phyloP scores from a whole-genome alignment of 2,113 vertebrate species.

The Atherinomorus stipes region DNA sequence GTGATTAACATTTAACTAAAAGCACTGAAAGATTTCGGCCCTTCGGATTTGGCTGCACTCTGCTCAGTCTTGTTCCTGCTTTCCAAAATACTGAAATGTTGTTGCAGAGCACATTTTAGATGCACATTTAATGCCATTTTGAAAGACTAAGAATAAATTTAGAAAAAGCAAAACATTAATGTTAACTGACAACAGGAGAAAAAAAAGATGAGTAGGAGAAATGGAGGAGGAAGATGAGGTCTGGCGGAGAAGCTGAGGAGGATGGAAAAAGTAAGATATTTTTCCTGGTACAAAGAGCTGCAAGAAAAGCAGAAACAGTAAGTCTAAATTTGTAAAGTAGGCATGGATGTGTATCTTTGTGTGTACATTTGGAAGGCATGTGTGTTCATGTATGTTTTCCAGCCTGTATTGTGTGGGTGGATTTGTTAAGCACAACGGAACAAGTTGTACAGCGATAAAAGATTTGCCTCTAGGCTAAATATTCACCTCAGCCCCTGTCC shows the following conservation, averaged over 20 bases:
- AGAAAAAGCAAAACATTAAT: not conserved
- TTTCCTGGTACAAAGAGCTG: conserved; percentile 24
- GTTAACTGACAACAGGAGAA: conserved; percentile 14
- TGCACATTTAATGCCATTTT: not conserved
- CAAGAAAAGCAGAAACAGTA: conserved; percentile 25
- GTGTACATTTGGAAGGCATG: conserved; percentile 1
- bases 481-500: conserved; percentile 17
- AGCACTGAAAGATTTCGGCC: not conserved
- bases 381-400: conserved; percentile 21
- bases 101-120: not conserved
- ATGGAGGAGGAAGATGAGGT: conserved; percentile 5
- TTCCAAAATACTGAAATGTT: not conserved
- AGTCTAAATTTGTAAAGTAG: conserved; percentile 37
- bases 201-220: conserved; percentile 7
- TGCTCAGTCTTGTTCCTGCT: not conserved
- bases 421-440: conserved; percentile 41
- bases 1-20: conserved; percentile 20
- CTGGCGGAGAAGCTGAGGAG: not conserved
- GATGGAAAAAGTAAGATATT: conserved; percentile 19
- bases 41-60: not conserved
- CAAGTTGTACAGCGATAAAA: conserved; percentile 52
- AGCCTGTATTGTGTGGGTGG: conserved; percentile 44
- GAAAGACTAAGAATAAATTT: conserved; percentile 3
- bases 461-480: conserved; percentile 47
- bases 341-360: conserved; percentile 15